phyloP scores from a whole-genome alignment of 2,888 invertebrate species.

The Choristoneura rosaceana region DNA sequence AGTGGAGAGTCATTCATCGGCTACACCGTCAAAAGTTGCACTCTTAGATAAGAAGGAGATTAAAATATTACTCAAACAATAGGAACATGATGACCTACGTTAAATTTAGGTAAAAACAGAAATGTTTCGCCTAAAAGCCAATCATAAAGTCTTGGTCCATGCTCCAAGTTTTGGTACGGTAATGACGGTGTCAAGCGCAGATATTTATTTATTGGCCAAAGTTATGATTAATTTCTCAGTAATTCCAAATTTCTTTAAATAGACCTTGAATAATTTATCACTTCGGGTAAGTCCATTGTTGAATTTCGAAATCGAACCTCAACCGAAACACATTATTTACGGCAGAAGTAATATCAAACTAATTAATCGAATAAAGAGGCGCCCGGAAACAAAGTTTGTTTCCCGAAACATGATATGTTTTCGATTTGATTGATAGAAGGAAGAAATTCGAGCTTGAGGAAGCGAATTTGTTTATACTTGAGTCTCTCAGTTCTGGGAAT shows the following conservation, averaged over 20 bases:
- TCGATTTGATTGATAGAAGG: slow-evolving; percentile 23
- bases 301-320: slow-evolving; percentile 1
- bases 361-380: slow-evolving; percentile 15
- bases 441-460: slow-evolving; percentile 27
- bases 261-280: slow-evolving; percentile 13
- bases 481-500: slow-evolving; percentile 5
- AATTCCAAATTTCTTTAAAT: not conserved
- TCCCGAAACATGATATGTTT: slow-evolving; percentile 25
- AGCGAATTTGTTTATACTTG: not conserved
- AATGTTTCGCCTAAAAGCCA: not conserved
- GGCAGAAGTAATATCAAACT: slow-evolving; percentile 16
- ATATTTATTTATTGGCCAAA: not conserved
- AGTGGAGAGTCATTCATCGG: too few relatives aligned
- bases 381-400: slow-evolving; percentile 27
- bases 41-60: too few relatives aligned
- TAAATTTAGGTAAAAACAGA: too few relatives aligned
- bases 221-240: slow-evolving; percentile 5
- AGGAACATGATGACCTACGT: not conserved
- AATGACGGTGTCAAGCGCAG: not conserved
- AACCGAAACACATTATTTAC: slow-evolving; percentile 15
- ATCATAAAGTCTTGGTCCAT: not conserved
- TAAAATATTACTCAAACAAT: not conserved
- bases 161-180: not conserved
- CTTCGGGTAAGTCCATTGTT: slow-evolving; percentile 1
- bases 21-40: too few relatives aligned